Percentiles rank a stretch among this genome's conserved stretches.
Conservation (phyloP, 2,888 invertebrate species). For the Brenthis daphne region DNA sequence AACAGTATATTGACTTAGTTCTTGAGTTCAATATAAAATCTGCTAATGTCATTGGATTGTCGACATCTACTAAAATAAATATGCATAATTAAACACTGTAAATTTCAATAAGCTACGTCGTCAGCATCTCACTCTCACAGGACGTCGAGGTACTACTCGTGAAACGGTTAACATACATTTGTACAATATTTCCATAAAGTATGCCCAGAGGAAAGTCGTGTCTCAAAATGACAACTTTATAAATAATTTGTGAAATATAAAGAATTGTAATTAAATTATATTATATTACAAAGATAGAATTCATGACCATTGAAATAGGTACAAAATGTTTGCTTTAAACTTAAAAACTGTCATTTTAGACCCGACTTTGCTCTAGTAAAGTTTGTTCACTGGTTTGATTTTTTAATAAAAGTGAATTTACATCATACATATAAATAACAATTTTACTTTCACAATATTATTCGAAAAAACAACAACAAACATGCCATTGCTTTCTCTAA, state of each 20-base stretch:
- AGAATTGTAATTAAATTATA: neutral
- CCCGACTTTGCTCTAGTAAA: conserved; percentile 14
- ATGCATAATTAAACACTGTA: conserved; percentile 36
- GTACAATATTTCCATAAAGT: conserved; percentile 49
- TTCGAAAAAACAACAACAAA: neutral
- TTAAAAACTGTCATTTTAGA: conserved; percentile 3
- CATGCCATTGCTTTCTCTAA: neutral
- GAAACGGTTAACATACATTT: conserved; percentile 55
- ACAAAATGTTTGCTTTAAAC: neutral
- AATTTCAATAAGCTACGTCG: conserved; percentile 41
- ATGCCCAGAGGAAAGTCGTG: conserved; percentile 24
- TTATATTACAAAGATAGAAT: no score
- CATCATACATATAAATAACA: conserved; percentile 7
- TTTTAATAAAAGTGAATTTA: neutral
- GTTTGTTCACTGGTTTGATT: conserved; percentile 10
- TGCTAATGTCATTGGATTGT: conserved; percentile 23
- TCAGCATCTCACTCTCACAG: conserved; percentile 43
- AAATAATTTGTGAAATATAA: neutral
- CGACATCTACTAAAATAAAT: conserved; percentile 33
- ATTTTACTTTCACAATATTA: neutral
- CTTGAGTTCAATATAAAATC: neutral
- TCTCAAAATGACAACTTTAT: neutral
- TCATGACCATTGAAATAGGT: no score
- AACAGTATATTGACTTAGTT: no score
- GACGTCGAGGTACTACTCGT: conserved; percentile 52